These are phyloP conservation scores for Caradrina clavipalpis DNA, from an alignment of 2,888 invertebrate species.

Conservation along the genomic window DNA sequence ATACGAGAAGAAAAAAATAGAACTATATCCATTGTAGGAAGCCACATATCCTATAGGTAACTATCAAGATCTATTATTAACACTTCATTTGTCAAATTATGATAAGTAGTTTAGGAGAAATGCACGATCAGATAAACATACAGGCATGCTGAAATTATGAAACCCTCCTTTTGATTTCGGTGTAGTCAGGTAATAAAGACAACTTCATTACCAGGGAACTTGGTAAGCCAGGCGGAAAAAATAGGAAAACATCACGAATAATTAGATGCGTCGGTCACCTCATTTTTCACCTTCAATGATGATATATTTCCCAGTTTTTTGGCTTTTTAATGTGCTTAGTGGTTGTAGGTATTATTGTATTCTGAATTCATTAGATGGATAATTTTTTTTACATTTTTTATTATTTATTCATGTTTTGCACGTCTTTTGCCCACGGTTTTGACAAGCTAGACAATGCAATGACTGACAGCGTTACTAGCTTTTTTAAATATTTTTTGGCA, in stretches of 20 bases:
- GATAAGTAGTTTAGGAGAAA: too few relatives aligned
- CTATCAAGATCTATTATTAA: too few relatives aligned
- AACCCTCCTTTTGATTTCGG: too few relatives aligned
- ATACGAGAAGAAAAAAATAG: too few relatives aligned
- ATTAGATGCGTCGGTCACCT: conserved; percentile 61
- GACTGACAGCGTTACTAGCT: conserved; percentile 30
- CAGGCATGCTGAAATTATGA: too few relatives aligned
- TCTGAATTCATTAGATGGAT: conserved; percentile 26
- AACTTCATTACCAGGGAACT: conserved; percentile 30
- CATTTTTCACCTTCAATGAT: conserved; percentile 60
- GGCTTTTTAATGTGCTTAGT: conserved; percentile 11
- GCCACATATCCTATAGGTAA: too few relatives aligned
- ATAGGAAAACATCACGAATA: conserved; percentile 17
- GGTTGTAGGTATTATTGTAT: conserved; percentile 20
- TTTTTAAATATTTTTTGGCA: conserved; percentile 6
- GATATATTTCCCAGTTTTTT: conserved; percentile 77
- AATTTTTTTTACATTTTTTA: conserved; percentile 34
- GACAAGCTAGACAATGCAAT: conserved; percentile 20
- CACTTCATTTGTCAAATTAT: too few relatives aligned
- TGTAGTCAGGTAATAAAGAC: conserved; percentile 14
- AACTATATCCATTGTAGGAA: too few relatives aligned
- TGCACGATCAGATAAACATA: too few relatives aligned
- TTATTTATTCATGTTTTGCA: conserved; percentile 7
- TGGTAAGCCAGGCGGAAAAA: conserved; percentile 13
- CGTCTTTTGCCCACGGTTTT: neutral